A percentile compares a stretch with the other conserved stretches of the same genome.
phyloP scores from a whole-genome alignment of 2,888 invertebrate genomes.

The Drosophila niveifrons region DNA sequence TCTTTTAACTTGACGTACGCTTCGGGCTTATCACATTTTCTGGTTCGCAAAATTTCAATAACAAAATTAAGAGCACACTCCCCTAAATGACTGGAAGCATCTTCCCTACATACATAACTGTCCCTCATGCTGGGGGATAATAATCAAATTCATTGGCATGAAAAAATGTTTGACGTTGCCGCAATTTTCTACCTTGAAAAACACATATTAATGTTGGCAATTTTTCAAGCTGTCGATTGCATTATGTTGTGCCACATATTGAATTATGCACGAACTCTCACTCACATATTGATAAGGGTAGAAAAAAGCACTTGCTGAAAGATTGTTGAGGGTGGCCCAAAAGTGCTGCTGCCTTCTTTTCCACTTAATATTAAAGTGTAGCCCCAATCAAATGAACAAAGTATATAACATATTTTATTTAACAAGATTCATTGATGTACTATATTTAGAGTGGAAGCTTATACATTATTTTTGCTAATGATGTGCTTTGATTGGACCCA shows the following conservation, averaged over 20 bases:
- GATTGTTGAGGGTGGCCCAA: conserved; percentile 7
- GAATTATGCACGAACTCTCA: conserved; percentile 64
- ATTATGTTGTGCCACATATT: conserved; percentile 56
- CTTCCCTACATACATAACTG: neutral
- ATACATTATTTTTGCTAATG: neutral
- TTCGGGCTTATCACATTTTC: conserved; percentile 58
- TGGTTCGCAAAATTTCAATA: conserved; percentile 52
- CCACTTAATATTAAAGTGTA: conserved; percentile 32
- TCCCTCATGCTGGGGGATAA: conserved; percentile 3
- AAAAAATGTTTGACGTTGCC: conserved; percentile 60
- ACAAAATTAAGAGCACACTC: conserved; percentile 41
- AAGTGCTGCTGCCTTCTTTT: neutral
- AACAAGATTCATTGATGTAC: neutral
- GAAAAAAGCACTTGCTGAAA: neutral
- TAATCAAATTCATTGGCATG: conserved; percentile 74
- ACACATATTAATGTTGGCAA: conserved; percentile 55
- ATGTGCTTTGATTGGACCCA: neutral
- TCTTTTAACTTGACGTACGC: conserved; percentile 21
- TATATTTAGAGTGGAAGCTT: neutral
- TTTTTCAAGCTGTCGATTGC: conserved; percentile 75
- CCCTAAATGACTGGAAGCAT: neutral
- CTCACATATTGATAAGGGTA: conserved; percentile 33
- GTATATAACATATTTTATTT: conserved; percentile 12
- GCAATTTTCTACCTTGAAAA: conserved; percentile 56
- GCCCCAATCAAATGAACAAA: conserved; percentile 2